Conservation (phyloP, 2,888 invertebrate species). For the Synanthedon vespiformis region DNA sequence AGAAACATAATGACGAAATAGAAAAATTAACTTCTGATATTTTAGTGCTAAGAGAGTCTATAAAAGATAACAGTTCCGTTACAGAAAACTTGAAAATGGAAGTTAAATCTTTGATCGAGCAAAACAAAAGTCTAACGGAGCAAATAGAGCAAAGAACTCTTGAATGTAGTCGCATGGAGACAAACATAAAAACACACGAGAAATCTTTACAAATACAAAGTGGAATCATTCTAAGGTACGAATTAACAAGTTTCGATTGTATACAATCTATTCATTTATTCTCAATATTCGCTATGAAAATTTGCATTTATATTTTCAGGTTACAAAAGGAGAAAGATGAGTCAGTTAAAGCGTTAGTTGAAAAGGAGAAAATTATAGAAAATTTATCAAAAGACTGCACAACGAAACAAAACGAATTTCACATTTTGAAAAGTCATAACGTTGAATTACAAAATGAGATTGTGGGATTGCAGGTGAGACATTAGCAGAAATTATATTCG, state of each 20-base stretch:
- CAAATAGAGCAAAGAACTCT: conserved; percentile 42
- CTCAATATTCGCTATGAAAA: conserved; percentile 1
- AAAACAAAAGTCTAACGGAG: conserved; percentile 33
- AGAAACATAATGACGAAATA: conserved; percentile 37
- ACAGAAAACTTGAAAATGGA: conserved; percentile 44
- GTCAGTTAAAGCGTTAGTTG: conserved; percentile 24
- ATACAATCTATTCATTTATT: background rate
- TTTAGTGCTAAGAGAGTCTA: conserved; percentile 34
- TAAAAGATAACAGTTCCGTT: conserved; percentile 32
- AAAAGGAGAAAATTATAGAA: conserved; percentile 40
- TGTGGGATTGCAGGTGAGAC: conserved; percentile 19
- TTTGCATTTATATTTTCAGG: conserved; percentile 16
- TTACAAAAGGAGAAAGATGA: conserved; percentile 47
- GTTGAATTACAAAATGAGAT: conserved; percentile 29
- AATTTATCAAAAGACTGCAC: conserved; percentile 32
- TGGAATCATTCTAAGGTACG: conserved; percentile 50
- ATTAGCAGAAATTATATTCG: background rate
- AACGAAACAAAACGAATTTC: conserved; percentile 31
- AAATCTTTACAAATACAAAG: conserved; percentile 53
- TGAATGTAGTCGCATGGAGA: conserved; percentile 35
- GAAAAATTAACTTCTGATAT: conserved; percentile 45
- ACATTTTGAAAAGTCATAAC: conserved; percentile 12
- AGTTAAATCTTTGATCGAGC: conserved; percentile 30
- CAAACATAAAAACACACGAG: conserved; percentile 54
- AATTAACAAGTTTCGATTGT: background rate